Conservation (phyloP, 2,113 vertebrate genomes). For the Anguilla rostrata region DNA sequence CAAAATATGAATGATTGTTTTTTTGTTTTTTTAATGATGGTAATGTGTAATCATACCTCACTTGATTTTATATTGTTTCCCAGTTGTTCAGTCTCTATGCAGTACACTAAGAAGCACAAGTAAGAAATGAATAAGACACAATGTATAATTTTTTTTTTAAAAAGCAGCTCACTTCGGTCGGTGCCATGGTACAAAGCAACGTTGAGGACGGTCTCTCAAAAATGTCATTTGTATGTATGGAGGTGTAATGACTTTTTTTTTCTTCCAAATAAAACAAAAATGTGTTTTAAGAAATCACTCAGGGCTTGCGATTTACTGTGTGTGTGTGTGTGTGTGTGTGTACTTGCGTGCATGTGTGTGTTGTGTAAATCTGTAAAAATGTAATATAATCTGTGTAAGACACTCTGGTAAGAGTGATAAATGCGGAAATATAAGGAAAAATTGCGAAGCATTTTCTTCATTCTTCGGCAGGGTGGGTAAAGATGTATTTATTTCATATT, state of each 20-base stretch:
- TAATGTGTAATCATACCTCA: constrained; percentile 39
- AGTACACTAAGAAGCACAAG: constrained; percentile 59
- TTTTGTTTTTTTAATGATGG: constrained; percentile 11
- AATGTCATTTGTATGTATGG: constrained; percentile 70
- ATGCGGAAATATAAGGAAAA: too few species aligned
- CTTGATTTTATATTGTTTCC: constrained; percentile 39
- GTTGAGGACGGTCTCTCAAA: constrained; percentile 49
- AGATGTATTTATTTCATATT: background rate
- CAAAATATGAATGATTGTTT: constrained; percentile 40
- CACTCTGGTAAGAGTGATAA: too few species aligned
- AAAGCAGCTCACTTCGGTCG: constrained; percentile 45
- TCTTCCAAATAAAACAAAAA: constrained; percentile 67
- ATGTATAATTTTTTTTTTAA: constrained; percentile 48
- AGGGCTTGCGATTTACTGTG: background rate
- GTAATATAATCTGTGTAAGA: too few species aligned
- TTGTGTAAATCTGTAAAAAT: too few species aligned
- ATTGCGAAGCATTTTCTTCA: too few species aligned
- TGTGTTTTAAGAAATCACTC: constrained; percentile 3
- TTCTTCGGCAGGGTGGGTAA: too few species aligned
- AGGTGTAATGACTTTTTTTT: constrained; percentile 73
- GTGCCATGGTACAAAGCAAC: constrained; percentile 51
- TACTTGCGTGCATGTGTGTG: too few species aligned
- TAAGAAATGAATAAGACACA: constrained; percentile 56
- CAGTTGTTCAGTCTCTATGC: constrained; percentile 59
- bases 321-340: background rate